Percentiles rank a stretch among this genome's conserved stretches.
Evolutionary conservation across 2,888 invertebrate species (phyloP).

Genomic region (Syrphus vitripennis): DNA sequence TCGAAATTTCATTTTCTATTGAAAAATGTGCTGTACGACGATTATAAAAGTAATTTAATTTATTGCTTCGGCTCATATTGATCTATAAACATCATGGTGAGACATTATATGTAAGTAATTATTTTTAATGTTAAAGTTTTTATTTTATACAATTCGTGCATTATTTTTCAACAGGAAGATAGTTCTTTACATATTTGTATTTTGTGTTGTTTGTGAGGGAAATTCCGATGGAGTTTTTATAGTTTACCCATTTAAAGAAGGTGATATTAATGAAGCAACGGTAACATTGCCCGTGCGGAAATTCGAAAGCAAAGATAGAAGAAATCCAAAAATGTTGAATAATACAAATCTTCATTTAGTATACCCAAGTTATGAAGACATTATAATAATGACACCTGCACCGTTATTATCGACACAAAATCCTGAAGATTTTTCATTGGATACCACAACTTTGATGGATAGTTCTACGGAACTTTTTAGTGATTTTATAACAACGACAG

Average conservation of each 20-base stretch:
- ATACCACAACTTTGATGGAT: neutral
- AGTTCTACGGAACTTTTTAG: neutral
- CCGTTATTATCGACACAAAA: neutral
- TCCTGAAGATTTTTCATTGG: neutral
- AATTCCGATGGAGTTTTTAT: neutral
- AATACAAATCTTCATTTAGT: slow-evolving; percentile 19
- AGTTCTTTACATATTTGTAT: neutral
- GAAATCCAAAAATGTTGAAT: neutral
- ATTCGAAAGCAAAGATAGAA: neutral
- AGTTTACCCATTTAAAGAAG: slow-evolving; percentile 32
- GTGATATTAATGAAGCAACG: neutral
- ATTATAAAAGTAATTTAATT: neutral
- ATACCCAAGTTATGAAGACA: slow-evolving; percentile 20
- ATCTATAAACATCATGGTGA: neutral
- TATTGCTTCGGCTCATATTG: neutral
- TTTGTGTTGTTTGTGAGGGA: neutral
- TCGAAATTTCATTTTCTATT: neutral
- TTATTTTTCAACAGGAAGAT: neutral
- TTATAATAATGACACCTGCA: slow-evolving; percentile 26
- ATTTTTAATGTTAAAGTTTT: neutral
- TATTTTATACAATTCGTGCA: neutral
- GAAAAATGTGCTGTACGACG: neutral
- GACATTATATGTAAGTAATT: neutral
- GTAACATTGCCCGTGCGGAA: neutral
- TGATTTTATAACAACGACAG: neutral